Conservation (phyloP, 2,888 invertebrate genomes). For the Caenorhabditis sinica region DNA sequence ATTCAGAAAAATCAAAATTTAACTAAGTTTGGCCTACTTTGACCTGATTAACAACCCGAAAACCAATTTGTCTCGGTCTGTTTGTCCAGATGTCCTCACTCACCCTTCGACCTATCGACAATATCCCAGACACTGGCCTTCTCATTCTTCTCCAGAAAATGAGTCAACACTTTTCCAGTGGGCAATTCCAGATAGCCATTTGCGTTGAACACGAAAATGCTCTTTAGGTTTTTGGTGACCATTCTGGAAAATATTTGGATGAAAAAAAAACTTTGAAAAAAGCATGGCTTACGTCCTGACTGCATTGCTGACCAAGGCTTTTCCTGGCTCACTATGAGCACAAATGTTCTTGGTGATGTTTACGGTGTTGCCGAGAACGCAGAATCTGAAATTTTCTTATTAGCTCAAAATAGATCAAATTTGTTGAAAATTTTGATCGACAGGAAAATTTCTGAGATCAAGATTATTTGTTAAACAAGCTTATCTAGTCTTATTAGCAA, state of each 20-base stretch:
- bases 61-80: constrained; percentile 33
- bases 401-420: too few relatives aligned
- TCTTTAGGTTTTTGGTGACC: constrained; percentile 74
- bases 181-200: constrained; percentile 78
- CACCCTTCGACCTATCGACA: constrained; percentile 67
- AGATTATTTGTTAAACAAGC: too few relatives aligned
- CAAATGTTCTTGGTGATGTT: constrained; percentile 73
- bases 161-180: constrained; percentile 74
- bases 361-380: constrained; percentile 80
- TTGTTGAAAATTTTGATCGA: constrained; percentile 3
- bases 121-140: constrained; percentile 80
- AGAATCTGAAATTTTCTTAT: constrained; percentile 77
- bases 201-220: constrained; percentile 78
- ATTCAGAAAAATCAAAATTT: too few relatives aligned
- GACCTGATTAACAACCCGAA: too few relatives aligned
- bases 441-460: too few relatives aligned
- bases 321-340: constrained; percentile 72
- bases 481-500: too few relatives aligned
- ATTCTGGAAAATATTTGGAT: constrained; percentile 62
- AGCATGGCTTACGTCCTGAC: constrained; percentile 73
- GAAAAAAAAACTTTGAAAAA: background rate
- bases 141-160: constrained; percentile 79
- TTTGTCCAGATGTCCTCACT: background rate
- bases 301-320: constrained; percentile 77
- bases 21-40: too few relatives aligned